Evolutionary conservation across 2,797 vertebrate species (phyloP).

Genomic region (Malacoctenus gilli): DNA sequence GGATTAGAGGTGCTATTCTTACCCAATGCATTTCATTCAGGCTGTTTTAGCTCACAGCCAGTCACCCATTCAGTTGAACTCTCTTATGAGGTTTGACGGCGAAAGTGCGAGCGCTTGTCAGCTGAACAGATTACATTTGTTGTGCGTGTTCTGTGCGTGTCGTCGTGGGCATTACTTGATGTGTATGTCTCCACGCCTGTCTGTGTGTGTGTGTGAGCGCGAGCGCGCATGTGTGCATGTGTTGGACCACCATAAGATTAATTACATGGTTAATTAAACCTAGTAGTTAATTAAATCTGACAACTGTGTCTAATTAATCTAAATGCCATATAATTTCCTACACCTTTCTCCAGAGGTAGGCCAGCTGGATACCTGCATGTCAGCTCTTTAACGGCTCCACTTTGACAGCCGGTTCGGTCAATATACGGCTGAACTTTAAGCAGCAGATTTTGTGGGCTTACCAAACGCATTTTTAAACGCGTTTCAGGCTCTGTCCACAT

Average conservation of each 20-base stretch:
- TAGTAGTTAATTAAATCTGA: constrained; percentile 86
- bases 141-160: constrained; percentile 61
- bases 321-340: constrained; percentile 84
- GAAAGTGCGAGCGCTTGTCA: constrained; percentile 72
- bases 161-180: constrained; percentile 36
- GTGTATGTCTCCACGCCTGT: constrained; percentile 35
- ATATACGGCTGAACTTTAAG: constrained; percentile 47
- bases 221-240: constrained; percentile 48
- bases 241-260: constrained; percentile 83
- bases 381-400: constrained; percentile 63
- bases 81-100: constrained; percentile 76
- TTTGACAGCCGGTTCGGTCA: constrained; percentile 60
- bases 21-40: constrained; percentile 57
- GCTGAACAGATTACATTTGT: constrained; percentile 75
- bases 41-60: constrained; percentile 57
- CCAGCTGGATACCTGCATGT: constrained; percentile 78
- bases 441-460: constrained; percentile 23
- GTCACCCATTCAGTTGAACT: constrained; percentile 66
- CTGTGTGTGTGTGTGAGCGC: constrained; percentile 29
- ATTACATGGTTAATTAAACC: constrained; percentile 87
- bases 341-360: constrained; percentile 80
- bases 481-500: constrained; percentile 17
- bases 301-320: constrained; percentile 86
- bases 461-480: constrained; percentile 25
- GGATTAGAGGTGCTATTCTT: constrained; percentile 71